These are phyloP conservation scores for Pollachius pollachius DNA, from an alignment of 2,113 vertebrate species.

Conservation along the genomic window DNA sequence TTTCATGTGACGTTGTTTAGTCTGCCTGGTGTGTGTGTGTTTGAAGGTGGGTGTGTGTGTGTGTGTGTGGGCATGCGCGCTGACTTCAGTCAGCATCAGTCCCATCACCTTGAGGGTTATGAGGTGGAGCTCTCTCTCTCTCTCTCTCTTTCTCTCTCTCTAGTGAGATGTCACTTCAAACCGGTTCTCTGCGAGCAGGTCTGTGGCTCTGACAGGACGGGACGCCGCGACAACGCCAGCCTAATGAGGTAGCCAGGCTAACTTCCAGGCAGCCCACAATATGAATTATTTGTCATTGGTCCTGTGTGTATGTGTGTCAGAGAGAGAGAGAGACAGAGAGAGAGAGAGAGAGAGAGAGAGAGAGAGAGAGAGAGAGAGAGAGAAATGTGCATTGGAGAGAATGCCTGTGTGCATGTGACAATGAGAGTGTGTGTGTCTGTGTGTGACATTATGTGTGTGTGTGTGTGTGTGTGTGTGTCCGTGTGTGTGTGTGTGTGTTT, in stretches of 20 bases:
- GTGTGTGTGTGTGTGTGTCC: not conserved
- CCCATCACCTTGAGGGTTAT: slow-evolving; percentile 70
- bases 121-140: slow-evolving; percentile 51
- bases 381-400: slow-evolving; percentile 53
- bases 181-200: slow-evolving; percentile 49
- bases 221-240: slow-evolving; percentile 66
- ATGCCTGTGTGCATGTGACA: slow-evolving; percentile 40
- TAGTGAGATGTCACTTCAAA: slow-evolving; percentile 69
- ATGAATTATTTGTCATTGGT: slow-evolving; percentile 80
- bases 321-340: slow-evolving; percentile 46
- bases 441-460: no score
- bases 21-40: not conserved
- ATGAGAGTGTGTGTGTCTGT: no score
- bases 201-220: slow-evolving; percentile 70
- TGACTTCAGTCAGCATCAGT: slow-evolving; percentile 47
- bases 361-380: slow-evolving; percentile 25
- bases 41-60: not conserved
- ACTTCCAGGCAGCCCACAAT: slow-evolving; percentile 75
- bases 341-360: slow-evolving; percentile 4
- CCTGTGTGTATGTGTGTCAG: slow-evolving; percentile 22
- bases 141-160: slow-evolving; percentile 64
- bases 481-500: slow-evolving; percentile 36
- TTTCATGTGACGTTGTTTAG: no score
- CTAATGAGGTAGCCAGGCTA: slow-evolving; percentile 76
- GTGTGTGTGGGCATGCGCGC: no score